These are phyloP conservation scores for Carettochelys insculpta DNA, from an alignment of 2,113 vertebrate genomes.

Conservation along the genomic window DNA sequence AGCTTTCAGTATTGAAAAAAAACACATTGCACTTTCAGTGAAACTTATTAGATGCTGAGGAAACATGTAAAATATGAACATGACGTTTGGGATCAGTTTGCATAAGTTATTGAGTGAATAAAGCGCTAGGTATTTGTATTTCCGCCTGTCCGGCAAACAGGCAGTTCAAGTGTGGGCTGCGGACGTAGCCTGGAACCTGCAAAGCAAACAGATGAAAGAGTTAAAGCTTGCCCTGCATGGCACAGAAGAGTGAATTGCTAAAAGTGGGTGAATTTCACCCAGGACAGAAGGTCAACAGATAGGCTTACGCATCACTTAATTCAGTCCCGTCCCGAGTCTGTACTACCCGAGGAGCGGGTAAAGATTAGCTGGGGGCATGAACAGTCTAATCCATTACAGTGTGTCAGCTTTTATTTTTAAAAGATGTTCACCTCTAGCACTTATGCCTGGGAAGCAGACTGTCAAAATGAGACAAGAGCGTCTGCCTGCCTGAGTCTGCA, in stretches of 20 bases:
- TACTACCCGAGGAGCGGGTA: background rate
- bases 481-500: background rate
- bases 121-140: background rate
- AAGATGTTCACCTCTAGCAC: background rate
- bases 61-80: background rate
- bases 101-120: constrained; percentile 51
- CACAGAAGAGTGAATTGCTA: background rate
- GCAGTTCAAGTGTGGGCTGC: constrained; percentile 59
- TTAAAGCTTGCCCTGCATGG: fast-evolving
- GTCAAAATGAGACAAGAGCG: background rate
- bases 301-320: background rate
- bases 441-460: background rate
- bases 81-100: background rate
- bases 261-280: background rate
- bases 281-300: background rate
- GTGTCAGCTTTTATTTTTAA: background rate
- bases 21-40: background rate
- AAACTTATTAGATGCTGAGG: background rate
- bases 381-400: background rate
- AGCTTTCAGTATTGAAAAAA: background rate
- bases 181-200: constrained; percentile 47
- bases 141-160: background rate
- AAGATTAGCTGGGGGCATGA: background rate
- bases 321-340: background rate
- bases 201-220: background rate